Conservation (phyloP, 2,113 vertebrate genomes). For the Mormoops blainvillei region DNA sequence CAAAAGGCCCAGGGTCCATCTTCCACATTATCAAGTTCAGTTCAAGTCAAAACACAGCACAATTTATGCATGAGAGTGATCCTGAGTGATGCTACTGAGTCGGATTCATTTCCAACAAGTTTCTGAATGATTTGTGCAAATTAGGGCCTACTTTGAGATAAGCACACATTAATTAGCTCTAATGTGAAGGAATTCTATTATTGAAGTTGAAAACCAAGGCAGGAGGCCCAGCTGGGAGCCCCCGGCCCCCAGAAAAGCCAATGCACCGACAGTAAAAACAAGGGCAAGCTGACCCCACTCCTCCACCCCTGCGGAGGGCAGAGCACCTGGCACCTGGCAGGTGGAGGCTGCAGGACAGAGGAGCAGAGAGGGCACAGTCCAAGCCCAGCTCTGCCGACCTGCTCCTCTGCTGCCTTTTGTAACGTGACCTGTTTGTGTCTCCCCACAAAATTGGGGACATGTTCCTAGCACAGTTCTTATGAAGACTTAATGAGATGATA, state of each 20-base stretch:
- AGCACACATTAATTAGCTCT: conserved; percentile 66
- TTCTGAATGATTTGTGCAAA: conserved; percentile 64
- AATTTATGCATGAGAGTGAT: conserved; percentile 59
- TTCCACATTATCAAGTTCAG: not conserved
- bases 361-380: no score
- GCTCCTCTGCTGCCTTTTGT: not conserved
- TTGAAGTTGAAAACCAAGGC: not conserved
- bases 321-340: not conserved
- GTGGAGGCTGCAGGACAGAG: not conserved
- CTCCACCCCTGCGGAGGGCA: not conserved
- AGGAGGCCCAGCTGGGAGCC: not conserved
- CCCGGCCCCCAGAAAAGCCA: not conserved
- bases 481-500: not conserved
- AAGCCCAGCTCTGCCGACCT: not conserved
- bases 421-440: not conserved
- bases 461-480: not conserved
- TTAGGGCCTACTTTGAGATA: conserved; percentile 45
- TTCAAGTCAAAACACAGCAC: conserved; percentile 68
- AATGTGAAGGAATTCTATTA: conserved; percentile 34
- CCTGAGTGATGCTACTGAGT: conserved; percentile 27
- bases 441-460: not conserved
- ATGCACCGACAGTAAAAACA: not conserved
- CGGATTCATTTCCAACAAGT: conserved; percentile 69
- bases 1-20: not conserved
- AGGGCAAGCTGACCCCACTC: not conserved